Evolutionary conservation across 2,888 invertebrate genomes (phyloP), one percentile per base, ranked within the genome.

Genomic region (Mechanitis messenoides): DNA sequence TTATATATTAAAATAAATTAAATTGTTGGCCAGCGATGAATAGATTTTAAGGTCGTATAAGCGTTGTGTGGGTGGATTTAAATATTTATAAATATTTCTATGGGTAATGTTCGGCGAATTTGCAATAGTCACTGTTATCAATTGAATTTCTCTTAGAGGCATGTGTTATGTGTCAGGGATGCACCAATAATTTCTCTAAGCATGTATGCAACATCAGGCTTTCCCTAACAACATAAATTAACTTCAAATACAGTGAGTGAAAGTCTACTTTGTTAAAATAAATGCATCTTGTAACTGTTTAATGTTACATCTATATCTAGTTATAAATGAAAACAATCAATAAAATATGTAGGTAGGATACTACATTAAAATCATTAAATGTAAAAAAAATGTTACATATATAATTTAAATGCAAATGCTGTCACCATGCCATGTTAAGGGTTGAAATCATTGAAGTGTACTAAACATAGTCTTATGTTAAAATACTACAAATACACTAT

Each of bases 181-280:
- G 81, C 80, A 81, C 77, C 75, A 80, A 75, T 82, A 81, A 81
- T 79, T 83, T 77, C 77, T 69, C 70, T 62, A 69, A 68, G 7
- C 50, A 31, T 50, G 68, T 72, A 72, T 68, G 67, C 64, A 72
- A 65, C 59, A 59, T 61, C 65, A 63, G 64, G 69, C 74, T 74
- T 72, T 73, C 73, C 64, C 68, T 68, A 63, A 61, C 58, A 68
- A 68, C 63, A 68, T 69, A 66, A 68, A 68, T 72, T 71, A 70
- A 69, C 64, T 61, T 68, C 60, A 70, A 67, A 68, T 66, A 66
- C 64, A 64, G 60, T 58, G 54, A 70, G 73, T 71, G 73, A 73
- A 73, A 73, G 73, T 72, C 61, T 66, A 55, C 58, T 68, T 28
- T 60, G 56, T 58, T 66, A 47, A 58, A 58, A 58, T 54, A 45